Percentiles rank a stretch among this genome's conserved stretches.
Conservation (phyloP, 2,797 vertebrate genomes). For the Semotilus atromaculatus region DNA sequence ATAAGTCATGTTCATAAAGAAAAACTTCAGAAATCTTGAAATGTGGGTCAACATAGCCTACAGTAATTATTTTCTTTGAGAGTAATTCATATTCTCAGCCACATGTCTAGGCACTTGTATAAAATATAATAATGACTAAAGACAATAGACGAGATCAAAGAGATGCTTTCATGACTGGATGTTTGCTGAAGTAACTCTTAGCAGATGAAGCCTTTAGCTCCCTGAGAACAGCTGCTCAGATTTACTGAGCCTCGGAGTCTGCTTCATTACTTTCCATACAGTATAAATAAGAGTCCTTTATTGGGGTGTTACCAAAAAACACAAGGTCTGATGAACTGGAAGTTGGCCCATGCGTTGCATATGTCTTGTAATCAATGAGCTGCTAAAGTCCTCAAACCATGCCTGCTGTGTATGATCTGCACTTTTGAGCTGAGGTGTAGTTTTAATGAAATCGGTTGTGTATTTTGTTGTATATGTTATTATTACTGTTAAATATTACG, state of each 20-base stretch:
- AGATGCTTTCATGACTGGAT: constrained; percentile 44
- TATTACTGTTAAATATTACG: background rate
- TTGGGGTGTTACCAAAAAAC: constrained; percentile 15
- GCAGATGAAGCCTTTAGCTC: constrained; percentile 46
- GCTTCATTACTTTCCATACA: constrained; percentile 7
- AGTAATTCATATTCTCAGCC: background rate
- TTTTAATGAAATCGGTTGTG: background rate
- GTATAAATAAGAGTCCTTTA: constrained; percentile 23
- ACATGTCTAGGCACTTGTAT: background rate
- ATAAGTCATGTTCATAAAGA: background rate
- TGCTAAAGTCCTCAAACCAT: background rate
- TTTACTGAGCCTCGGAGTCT: constrained; percentile 28
- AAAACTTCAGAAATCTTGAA: background rate
- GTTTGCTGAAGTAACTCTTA: constrained; percentile 45
- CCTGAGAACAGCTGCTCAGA: background rate
- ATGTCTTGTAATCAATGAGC: background rate
- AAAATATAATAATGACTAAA: constrained; percentile 7
- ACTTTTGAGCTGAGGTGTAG: background rate
- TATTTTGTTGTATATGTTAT: background rate
- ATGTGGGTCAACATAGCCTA: background rate
- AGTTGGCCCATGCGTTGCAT: background rate
- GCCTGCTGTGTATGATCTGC: background rate
- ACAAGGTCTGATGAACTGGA: constrained; percentile 26
- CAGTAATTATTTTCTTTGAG: background rate
- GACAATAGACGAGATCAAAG: constrained; percentile 48